Percentiles rank a stretch among this genome's conserved stretches.
phyloP scores from a whole-genome alignment of 2,113 vertebrate species.

The Melanerpes formicivorus region DNA sequence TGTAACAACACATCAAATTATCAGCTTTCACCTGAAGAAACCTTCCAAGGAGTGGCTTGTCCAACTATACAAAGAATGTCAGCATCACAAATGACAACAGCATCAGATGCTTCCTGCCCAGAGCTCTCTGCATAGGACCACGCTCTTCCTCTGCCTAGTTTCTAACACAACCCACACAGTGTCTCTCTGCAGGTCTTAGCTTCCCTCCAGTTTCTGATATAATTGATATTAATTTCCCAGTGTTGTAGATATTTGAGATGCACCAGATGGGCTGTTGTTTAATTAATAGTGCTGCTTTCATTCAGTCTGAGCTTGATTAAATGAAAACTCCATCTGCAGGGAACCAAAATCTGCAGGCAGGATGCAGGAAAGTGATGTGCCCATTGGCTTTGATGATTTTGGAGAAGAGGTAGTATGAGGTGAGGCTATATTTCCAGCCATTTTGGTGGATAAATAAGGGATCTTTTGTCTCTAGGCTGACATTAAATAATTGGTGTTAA shows the following conservation, averaged over 20 bases:
- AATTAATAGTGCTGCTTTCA: slow-evolving; percentile 64
- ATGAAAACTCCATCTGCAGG: slow-evolving; percentile 56
- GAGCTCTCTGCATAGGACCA: background rate
- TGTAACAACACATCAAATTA: background rate
- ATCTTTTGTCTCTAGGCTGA: background rate
- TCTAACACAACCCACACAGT: background rate
- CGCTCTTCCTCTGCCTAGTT: background rate
- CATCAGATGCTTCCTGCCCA: background rate
- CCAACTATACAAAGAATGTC: background rate
- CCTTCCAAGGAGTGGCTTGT: background rate
- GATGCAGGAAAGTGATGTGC: background rate
- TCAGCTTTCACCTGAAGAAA: background rate
- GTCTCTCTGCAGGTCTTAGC: background rate
- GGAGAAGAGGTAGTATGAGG: background rate
- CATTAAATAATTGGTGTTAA: background rate
- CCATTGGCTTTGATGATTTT: slow-evolving; percentile 9
- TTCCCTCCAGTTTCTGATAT: slow-evolving; percentile 22
- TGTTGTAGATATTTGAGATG: slow-evolving; percentile 33
- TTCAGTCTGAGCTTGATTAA: slow-evolving; percentile 53
- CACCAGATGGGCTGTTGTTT: slow-evolving; percentile 66
- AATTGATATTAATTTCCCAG: slow-evolving; percentile 61
- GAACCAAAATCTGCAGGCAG: slow-evolving; percentile 42
- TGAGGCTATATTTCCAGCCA: background rate
- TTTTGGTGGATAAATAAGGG: background rate
- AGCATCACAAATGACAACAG: background rate